Base-by-base conservation (phyloP, 2,113 vertebrate genomes). In the Motacilla alba region DNA sequence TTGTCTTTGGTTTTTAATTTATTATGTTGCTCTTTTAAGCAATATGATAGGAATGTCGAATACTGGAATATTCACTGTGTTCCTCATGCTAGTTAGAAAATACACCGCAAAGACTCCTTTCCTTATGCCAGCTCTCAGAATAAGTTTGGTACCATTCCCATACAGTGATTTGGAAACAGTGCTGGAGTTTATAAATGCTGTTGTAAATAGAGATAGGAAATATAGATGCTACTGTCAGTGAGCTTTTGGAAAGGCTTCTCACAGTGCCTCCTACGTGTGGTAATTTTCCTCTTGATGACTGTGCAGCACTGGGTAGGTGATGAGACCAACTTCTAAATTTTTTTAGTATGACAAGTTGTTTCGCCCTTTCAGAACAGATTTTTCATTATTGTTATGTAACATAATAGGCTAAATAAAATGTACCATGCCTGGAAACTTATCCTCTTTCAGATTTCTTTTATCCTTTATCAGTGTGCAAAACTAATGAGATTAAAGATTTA, bases 401-500 rank as follows among this genome's bases (percentile, higher is more conserved):
- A 41, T 75, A 55, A 27, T 49, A 83, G 28, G 28, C 55, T 83
- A 59, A 77, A 55, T 67, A 39, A 93, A 82, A 83, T 59, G 52
- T 67, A 28, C 72, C 46, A 47, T 68, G 85, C 59, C 33, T 90
- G 43, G 44, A 47, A 91, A 43, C 52, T 59, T 74, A 52, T 8
- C n/a, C 28, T 44, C 62, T 81, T 78, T 47, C 55, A 72, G 47
- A 70, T 90, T 78, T 85, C 37, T 91, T 87, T 91, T 52, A 87
- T 95, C 80, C 70, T 86, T 79, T 93, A 79, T 92, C 62, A 69
- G 58, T 78, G 37, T 92, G 62, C 50, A 91, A 41, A 95, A 76
- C 73, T 96, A 95, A 95, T 87, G 69, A 90, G 94, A 96, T 96
- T 95, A 97, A 94, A 80, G 88, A 88, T 94, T 87, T 93, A 96